Percentiles rank a stretch among this genome's conserved stretches.
These are phyloP conservation scores for Cricetomys ansorgei DNA, from an alignment of 2,113 vertebrate genomes.

Conservation along the genomic window DNA sequence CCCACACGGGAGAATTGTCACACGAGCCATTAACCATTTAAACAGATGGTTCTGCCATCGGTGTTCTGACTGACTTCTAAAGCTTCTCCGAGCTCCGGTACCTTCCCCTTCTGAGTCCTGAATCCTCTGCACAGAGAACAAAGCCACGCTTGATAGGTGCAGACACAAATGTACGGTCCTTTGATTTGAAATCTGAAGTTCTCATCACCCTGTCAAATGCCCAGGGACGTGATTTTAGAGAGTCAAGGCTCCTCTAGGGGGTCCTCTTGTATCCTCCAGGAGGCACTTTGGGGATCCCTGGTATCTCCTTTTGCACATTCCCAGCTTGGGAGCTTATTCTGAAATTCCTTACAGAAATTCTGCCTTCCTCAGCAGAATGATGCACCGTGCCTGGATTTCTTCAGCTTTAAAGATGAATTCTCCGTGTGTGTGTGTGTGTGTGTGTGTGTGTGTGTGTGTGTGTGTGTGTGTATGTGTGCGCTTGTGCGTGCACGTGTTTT, in stretches of 20 bases:
- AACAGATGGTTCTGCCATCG: neutral
- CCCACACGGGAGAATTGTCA: neutral
- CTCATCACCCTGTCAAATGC: neutral
- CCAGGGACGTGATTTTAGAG: neutral
- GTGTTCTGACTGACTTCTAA: neutral
- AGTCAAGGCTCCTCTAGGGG: rapidly evolving
- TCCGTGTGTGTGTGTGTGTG: neutral
- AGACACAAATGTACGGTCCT: rapidly evolving
- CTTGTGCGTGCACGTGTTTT: too few relatives aligned
- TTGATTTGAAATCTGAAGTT: neutral
- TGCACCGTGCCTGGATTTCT: neutral
- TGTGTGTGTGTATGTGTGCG: neutral
- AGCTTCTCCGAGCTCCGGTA: rapidly evolving
- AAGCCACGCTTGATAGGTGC: rapidly evolving
- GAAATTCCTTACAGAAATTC: neutral
- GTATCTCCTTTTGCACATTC: neutral
- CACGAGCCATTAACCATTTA: constrained; percentile 36
- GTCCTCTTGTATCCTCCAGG: rapidly evolving
- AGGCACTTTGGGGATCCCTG: neutral
- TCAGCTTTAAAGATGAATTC: neutral
- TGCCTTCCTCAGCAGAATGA: too few relatives aligned
- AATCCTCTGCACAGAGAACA: neutral
- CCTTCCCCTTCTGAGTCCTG: rapidly evolving
- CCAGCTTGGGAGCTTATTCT: neutral
- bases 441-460: neutral